A percentile compares a stretch with the other conserved stretches of the same genome.
Evolutionary conservation across 2,888 invertebrate species (phyloP).

Genomic region (Mesoligia furuncula): DNA sequence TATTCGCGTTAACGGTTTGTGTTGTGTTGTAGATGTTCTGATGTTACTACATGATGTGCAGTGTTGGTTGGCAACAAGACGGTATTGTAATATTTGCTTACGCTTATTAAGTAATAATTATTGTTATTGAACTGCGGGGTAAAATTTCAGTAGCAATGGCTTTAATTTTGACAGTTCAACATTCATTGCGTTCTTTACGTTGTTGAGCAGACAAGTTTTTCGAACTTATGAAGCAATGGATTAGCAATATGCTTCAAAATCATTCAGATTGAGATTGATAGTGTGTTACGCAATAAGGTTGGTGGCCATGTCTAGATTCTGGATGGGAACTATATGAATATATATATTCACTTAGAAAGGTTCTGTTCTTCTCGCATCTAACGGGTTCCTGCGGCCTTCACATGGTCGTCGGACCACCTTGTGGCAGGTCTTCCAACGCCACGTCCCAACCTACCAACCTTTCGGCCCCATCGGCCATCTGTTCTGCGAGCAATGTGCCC

Average conservation of each 20-base stretch:
- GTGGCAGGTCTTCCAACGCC: no score
- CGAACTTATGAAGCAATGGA: no score
- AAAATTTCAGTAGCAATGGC: not conserved
- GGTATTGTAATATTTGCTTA: conserved; percentile 11
- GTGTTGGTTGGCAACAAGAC: not conserved
- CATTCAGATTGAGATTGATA: not conserved
- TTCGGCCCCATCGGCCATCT: no score
- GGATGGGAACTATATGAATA: not conserved
- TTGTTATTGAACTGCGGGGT: not conserved
- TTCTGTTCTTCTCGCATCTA: no score
- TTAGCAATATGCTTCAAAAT: no score
- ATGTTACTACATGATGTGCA: not conserved
- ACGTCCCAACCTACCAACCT: no score
- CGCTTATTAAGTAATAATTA: not conserved
- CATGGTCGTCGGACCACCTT: no score
- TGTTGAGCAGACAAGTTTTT: not conserved
- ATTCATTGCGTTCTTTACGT: not conserved
- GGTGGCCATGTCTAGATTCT: not conserved
- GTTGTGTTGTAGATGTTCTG: conserved; percentile 5
- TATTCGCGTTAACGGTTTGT: conserved; percentile 15
- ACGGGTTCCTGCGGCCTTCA: no score
- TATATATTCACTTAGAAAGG: no score
- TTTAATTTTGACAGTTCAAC: not conserved
- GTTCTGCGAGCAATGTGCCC: no score
- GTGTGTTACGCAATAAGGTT: no score